Percentiles rank a stretch among this genome's conserved stretches.
Conservation (phyloP, 2,888 invertebrate species). For the Netelia virgata region DNA sequence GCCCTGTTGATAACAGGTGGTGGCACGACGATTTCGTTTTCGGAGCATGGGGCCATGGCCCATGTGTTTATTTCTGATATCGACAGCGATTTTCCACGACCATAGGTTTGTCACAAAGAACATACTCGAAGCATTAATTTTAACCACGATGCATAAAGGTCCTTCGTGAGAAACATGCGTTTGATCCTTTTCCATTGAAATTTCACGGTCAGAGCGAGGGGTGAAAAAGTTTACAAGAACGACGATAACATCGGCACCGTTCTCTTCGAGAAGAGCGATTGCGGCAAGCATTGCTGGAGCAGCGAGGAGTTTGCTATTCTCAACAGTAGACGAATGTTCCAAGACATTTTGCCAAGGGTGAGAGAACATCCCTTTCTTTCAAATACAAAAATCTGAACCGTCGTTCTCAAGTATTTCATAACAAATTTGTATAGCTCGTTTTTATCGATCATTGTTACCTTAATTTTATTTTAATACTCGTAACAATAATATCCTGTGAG, state of each 20-base stretch:
- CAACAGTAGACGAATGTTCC: constrained; percentile 79
- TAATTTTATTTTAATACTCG: neutral
- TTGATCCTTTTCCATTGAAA: neutral
- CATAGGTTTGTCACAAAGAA: constrained; percentile 50
- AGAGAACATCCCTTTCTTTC: neutral
- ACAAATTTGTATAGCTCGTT: constrained; percentile 16
- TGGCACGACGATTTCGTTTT: constrained; percentile 46
- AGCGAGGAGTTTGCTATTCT: constrained; percentile 78
- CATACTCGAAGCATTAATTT: constrained; percentile 46
- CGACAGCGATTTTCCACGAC: constrained; percentile 65
- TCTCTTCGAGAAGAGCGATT: constrained; percentile 77
- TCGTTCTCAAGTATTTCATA: neutral
- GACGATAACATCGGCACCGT: constrained; percentile 80
- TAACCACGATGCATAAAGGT: neutral
- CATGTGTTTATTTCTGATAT: constrained; percentile 70
- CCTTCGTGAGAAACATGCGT: neutral
- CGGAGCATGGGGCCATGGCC: constrained; percentile 75
- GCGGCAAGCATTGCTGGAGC: constrained; percentile 79
- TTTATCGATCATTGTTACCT: constrained; percentile 32
- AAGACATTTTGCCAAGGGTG: constrained; percentile 81
- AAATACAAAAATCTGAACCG: neutral
- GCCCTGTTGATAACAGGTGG: constrained; percentile 23
- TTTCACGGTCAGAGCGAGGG: constrained; percentile 66
- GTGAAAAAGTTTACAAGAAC: constrained; percentile 66
- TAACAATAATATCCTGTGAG: no score